A percentile compares a stretch with the other conserved stretches of the same genome.
Conservation (phyloP, 2,797 vertebrate genomes). For the Pygocentrus nattereri region DNA sequence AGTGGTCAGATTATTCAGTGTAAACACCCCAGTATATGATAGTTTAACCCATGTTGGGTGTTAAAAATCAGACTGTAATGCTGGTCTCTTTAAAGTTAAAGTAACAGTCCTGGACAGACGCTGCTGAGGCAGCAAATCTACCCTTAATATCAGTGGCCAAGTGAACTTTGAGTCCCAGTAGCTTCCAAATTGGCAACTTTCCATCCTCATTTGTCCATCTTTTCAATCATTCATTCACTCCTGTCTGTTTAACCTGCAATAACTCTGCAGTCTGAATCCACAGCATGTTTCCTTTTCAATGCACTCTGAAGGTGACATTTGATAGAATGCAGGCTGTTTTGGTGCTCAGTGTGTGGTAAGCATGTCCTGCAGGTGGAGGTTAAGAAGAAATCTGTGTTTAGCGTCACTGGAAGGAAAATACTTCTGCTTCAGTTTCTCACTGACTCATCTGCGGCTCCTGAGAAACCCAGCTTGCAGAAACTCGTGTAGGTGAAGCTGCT, state of each 20-base stretch:
- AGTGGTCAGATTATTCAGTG: no score
- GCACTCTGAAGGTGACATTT: no score
- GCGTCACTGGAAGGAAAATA: neutral
- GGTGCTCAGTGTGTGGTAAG: neutral
- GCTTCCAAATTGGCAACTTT: neutral
- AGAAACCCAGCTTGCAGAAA: neutral
- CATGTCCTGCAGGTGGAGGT: neutral
- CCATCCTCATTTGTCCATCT: neutral
- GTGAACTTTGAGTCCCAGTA: neutral
- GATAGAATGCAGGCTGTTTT: no score
- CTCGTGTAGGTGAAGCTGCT: neutral
- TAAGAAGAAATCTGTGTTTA: neutral
- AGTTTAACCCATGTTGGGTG: no score
- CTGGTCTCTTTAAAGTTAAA: no score
- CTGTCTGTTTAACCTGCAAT: no score
- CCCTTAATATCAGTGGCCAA: neutral
- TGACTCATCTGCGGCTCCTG: slow-evolving; percentile 2
- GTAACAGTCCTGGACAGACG: no score
- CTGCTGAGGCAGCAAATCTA: neutral
- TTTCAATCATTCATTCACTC: neutral
- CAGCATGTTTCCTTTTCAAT: no score
- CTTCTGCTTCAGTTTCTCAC: neutral
- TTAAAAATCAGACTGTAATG: no score
- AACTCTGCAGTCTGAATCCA: no score
- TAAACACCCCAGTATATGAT: no score